phyloP scores from a whole-genome alignment of 2,113 vertebrate species.

The Charina bottae region DNA sequence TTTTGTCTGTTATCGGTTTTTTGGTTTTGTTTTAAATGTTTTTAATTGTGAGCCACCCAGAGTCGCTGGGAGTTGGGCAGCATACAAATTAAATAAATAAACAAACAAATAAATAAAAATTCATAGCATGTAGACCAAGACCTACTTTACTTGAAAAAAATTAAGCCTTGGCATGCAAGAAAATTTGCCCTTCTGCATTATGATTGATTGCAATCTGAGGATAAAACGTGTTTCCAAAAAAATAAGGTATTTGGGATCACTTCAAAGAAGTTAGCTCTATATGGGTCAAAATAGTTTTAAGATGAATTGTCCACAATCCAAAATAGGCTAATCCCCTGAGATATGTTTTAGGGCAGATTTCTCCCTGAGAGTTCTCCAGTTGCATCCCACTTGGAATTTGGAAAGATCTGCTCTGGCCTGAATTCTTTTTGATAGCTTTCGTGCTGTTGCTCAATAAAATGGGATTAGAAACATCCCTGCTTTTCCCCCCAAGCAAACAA shows the following conservation, averaged over 20 bases:
- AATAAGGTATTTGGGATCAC: neutral
- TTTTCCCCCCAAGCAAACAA: constrained; percentile 60
- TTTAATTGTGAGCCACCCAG: neutral
- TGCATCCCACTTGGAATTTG: neutral
- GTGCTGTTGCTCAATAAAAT: constrained; percentile 61
- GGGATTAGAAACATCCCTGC: constrained; percentile 52
- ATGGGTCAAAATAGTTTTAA: neutral
- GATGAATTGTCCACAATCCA: constrained; percentile 17
- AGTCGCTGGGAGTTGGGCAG: neutral
- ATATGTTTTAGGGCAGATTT: constrained; percentile 54
- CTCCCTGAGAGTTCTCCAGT: constrained; percentile 49
- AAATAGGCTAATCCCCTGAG: constrained; percentile 53
- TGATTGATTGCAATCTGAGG: neutral
- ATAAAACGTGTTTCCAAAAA: neutral
- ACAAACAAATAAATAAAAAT: neutral
- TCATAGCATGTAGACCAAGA: neutral
- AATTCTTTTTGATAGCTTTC: constrained; percentile 63
- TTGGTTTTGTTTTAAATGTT: neutral
- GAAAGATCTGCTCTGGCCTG: constrained; percentile 47
- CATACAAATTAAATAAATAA: neutral
- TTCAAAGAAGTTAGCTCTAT: neutral
- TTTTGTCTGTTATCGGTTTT: neutral
- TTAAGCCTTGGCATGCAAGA: neutral
- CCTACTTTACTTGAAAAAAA: neutral
- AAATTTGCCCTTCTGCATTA: neutral